phyloP scores from a whole-genome alignment of 2,113 vertebrate genomes.

The pig (Sus scrofa) region T2T-Sscrofa CM000812.6:224654501-224655000 shows the following conservation, averaged over 20 bases:
- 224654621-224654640: background rate
- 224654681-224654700: background rate
- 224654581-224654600: background rate
- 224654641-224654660: background rate
- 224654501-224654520: background rate
- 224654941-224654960: background rate
- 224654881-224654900: background rate
- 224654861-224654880: background rate
- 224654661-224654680: background rate
- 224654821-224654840: background rate
- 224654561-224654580: background rate
- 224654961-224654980: background rate
- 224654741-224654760: background rate
- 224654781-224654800: background rate
- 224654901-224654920: background rate
- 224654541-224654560: background rate
- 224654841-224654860: background rate
- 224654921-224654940: background rate
- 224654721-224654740: background rate
- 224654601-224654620: background rate
- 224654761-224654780: background rate
- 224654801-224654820: background rate
- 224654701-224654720: background rate
- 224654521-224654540: background rate
- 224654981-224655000: background rate